A percentile compares a stretch with the other conserved stretches of the same genome.
Conservation (phyloP, 1,140 invertebrate genomes). For the Zaprionus kolodkinae region DNA sequence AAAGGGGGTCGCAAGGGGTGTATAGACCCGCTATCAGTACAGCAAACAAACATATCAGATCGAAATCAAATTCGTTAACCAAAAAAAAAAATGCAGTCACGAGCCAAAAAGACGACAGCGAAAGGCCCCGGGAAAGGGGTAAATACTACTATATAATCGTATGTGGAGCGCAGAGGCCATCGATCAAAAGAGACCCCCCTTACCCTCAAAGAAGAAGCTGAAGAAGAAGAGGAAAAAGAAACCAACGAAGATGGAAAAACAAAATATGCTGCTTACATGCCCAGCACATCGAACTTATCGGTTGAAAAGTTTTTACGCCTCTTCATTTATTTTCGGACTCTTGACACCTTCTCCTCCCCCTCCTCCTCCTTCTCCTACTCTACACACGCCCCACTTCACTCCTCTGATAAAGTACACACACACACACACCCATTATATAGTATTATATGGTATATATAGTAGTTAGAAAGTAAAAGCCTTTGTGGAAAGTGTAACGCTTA, state of each 20-base stretch:
- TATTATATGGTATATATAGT: not conserved
- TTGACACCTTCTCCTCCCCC: not conserved
- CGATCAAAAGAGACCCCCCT: slow-evolving; percentile 43
- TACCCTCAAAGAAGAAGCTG: not conserved
- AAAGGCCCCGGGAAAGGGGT: no score
- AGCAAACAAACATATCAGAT: slow-evolving; percentile 23
- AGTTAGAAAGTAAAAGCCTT: slow-evolving; percentile 64
- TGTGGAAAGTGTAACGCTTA: slow-evolving; percentile 57
- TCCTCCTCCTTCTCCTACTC: no score
- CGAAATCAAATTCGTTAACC: slow-evolving; percentile 28
- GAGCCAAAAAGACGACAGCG: slow-evolving; percentile 39
- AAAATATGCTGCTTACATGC: slow-evolving; percentile 48
- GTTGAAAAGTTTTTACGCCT: slow-evolving; percentile 52
- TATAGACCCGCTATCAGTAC: slow-evolving; percentile 7
- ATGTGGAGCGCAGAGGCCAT: slow-evolving; percentile 58
- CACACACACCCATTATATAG: not conserved
- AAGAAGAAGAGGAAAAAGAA: not conserved
- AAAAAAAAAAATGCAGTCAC: slow-evolving; percentile 38
- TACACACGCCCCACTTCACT: no score
- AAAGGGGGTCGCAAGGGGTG: not conserved
- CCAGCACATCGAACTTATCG: slow-evolving; percentile 60
- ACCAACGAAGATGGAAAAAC: slow-evolving; percentile 10
- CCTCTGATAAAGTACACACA: not conserved
- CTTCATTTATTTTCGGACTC: slow-evolving; percentile 67
- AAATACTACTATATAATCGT: slow-evolving; percentile 26